These are phyloP conservation scores for Podiceps cristatus DNA, from an alignment of 2,113 vertebrate species.

Conservation along the genomic window DNA sequence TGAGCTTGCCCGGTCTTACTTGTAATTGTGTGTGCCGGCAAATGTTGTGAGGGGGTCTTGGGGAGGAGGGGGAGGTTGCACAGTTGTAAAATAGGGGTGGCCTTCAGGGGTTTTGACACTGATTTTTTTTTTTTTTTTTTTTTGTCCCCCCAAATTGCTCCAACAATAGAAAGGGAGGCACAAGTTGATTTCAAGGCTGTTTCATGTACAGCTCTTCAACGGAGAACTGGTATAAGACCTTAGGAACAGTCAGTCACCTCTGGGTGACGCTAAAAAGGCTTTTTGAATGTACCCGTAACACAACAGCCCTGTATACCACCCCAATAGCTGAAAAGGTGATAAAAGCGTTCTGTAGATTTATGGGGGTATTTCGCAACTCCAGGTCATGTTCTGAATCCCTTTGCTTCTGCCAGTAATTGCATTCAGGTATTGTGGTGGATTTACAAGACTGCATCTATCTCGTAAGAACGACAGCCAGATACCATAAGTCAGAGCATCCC, in stretches of 20 bases:
- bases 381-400: neutral
- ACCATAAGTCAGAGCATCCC: neutral
- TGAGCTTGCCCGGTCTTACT: neutral
- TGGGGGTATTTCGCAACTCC: neutral
- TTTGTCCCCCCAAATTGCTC: too few relatives aligned
- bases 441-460: neutral
- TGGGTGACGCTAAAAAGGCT: neutral
- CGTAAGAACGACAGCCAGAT: neutral
- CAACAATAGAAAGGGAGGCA: neutral
- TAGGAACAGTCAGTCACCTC: neutral
- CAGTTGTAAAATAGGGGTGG: neutral
- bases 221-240: neutral
- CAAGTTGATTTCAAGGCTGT: neutral
- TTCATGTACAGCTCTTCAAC: neutral
- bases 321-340: neutral
- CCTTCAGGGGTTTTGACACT: neutral
- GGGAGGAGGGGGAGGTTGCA: neutral
- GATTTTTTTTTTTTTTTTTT: neutral
- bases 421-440: neutral
- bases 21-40: neutral
- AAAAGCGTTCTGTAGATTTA: neutral
- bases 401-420: neutral
- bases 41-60: neutral
- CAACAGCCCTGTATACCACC: neutral
- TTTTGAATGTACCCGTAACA: neutral